Evolutionary conservation across 2,888 invertebrate species (phyloP).

Genomic region (Ectemnius lituratus): DNA sequence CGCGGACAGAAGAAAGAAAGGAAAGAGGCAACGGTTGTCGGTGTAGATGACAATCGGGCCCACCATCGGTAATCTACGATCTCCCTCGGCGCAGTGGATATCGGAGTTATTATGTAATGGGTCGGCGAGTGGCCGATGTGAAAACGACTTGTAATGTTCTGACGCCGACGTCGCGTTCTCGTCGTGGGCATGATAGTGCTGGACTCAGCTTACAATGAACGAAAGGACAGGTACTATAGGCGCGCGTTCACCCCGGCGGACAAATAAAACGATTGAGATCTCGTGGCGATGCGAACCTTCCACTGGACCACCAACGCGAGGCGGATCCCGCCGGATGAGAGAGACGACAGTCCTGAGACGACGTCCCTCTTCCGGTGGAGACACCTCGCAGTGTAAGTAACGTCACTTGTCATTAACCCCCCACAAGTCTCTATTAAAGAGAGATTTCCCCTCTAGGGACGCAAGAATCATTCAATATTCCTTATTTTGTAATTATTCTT

Average conservation of each 20-base stretch:
- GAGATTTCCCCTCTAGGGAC: too few relatives aligned
- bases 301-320: conserved; percentile 63
- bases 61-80: conserved; percentile 60
- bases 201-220: conserved; percentile 41
- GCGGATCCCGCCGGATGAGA: not conserved
- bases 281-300: conserved; percentile 60
- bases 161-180: conserved; percentile 28
- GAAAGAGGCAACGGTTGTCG: conserved; percentile 55
- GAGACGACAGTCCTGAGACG: conserved; percentile 40
- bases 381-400: not conserved
- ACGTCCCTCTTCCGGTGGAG: conserved; percentile 40
- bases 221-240: conserved; percentile 59
- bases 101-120: conserved; percentile 64
- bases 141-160: conserved; percentile 64
- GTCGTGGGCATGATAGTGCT: too few relatives aligned
- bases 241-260: conserved; percentile 51
- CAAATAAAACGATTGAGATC: conserved; percentile 69
- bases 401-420: not conserved
- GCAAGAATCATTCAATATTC: too few relatives aligned
- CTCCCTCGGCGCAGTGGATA: conserved; percentile 38
- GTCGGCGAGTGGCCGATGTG: conserved; percentile 53
- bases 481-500: too few relatives aligned
- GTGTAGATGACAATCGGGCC: conserved; percentile 56
- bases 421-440: too few relatives aligned
- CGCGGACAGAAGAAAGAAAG: not conserved